Conservation (phyloP, 2,113 vertebrate genomes). For the Carettochelys insculpta region DNA sequence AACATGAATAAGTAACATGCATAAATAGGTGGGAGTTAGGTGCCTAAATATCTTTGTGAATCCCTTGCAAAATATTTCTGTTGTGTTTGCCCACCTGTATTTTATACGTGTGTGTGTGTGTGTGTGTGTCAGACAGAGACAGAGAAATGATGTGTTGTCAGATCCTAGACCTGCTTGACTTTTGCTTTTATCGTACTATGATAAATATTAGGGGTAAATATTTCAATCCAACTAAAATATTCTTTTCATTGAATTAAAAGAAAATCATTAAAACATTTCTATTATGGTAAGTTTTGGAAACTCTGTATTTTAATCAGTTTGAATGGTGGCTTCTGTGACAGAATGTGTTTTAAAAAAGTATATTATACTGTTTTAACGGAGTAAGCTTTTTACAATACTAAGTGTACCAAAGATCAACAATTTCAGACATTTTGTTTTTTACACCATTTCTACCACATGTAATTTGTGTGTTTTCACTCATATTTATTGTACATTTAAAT, state of each 20-base stretch:
- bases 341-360: background rate
- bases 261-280: accelerated
- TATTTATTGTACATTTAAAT: background rate
- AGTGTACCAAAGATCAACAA: accelerated
- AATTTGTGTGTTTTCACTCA: background rate
- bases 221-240: background rate
- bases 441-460: background rate
- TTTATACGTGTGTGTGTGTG: too few species aligned
- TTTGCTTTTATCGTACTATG: too few species aligned
- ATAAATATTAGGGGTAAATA: background rate
- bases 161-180: too few species aligned
- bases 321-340: accelerated
- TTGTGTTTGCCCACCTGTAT: too few species aligned
- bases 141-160: too few species aligned
- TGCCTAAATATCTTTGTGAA: too few species aligned
- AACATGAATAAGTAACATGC: too few species aligned
- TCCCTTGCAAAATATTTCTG: too few species aligned
- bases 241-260: accelerated
- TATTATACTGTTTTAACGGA: accelerated
- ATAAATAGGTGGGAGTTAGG: too few species aligned
- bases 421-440: background rate
- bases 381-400: background rate
- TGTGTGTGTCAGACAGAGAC: too few species aligned
- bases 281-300: accelerated
- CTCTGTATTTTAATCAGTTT: accelerated